Percentiles rank a stretch among this genome's conserved stretches.
These are phyloP conservation scores for Entomobrya proxima DNA, from an alignment of 2,888 invertebrate genomes.

Conservation along the genomic window DNA sequence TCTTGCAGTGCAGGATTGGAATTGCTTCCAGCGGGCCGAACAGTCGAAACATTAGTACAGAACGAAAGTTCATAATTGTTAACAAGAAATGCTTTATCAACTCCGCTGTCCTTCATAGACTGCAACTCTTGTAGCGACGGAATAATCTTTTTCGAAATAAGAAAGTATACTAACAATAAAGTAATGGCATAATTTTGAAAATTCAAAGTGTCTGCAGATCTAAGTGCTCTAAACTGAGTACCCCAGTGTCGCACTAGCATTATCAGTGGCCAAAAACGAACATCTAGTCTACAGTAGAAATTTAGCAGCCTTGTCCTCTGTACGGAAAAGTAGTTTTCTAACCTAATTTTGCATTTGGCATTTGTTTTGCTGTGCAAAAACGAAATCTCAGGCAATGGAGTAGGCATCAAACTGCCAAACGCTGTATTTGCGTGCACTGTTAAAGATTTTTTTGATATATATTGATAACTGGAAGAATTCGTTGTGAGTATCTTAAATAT, in stretches of 20 bases:
- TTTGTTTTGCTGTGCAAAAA: slow-evolving; percentile 47
- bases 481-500: slow-evolving; percentile 47
- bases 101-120: slow-evolving; percentile 26
- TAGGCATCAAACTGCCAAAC: slow-evolving; percentile 54
- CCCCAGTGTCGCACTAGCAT: slow-evolving; percentile 56
- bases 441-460: slow-evolving; percentile 28
- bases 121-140: slow-evolving; percentile 48
- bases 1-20: slow-evolving; percentile 50
- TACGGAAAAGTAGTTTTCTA: slow-evolving; percentile 60
- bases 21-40: not conserved
- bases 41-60: slow-evolving; percentile 11
- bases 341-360: slow-evolving; percentile 49
- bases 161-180: slow-evolving; percentile 45
- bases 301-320: slow-evolving; percentile 47
- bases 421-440: slow-evolving; percentile 48
- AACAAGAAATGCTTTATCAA: slow-evolving; percentile 51
- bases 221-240: slow-evolving; percentile 11
- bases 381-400: slow-evolving; percentile 57
- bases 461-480: slow-evolving; percentile 46
- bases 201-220: slow-evolving; percentile 38
- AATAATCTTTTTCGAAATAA: slow-evolving; percentile 55
- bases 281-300: slow-evolving; percentile 50
- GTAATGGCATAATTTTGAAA: slow-evolving; percentile 55
- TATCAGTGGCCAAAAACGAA: slow-evolving; percentile 55
- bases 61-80: slow-evolving; percentile 55